Percentiles rank a stretch among this genome's conserved stretches.
Evolutionary conservation across 1,140 invertebrate genomes (phyloP).

Genomic region (Aporrectodea caliginosa): DNA sequence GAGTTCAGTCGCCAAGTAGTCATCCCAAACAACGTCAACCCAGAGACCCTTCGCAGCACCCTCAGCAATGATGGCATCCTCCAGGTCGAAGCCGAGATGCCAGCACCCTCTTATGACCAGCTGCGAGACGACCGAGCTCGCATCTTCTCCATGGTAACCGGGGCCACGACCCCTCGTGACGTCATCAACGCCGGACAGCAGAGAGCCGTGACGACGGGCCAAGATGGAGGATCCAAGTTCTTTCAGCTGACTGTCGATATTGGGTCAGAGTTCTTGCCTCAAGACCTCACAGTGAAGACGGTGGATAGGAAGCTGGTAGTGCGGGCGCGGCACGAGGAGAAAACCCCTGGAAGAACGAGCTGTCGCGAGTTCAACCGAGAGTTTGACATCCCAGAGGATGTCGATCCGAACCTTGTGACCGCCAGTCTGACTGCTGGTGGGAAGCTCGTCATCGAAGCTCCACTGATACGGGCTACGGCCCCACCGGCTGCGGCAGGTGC

Average conservation of each 20-base stretch:
- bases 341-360: conserved; percentile 45
- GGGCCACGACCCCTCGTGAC: neutral
- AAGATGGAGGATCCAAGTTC: neutral
- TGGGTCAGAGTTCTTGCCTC: conserved; percentile 46
- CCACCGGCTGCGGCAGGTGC: neutral
- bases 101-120: neutral
- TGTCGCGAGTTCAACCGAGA: conserved; percentile 54
- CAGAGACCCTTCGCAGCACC: conserved; percentile 46
- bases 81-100: conserved; percentile 38
- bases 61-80: conserved; percentile 52
- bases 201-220: too few species aligned
- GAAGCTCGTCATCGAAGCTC: conserved; percentile 51
- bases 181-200: neutral
- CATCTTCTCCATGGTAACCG: neutral
- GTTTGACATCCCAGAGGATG: conserved; percentile 52
- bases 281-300: conserved; percentile 52
- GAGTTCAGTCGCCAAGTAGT: conserved; percentile 53
- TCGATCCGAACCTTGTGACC: conserved; percentile 50
- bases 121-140: neutral
- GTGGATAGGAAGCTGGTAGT: conserved; percentile 51
- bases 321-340: conserved; percentile 52
- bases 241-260: conserved; percentile 46
- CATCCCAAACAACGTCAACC: conserved; percentile 49
- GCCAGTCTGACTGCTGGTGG: conserved; percentile 50
- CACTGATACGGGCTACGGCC: conserved; percentile 35